Evolutionary conservation across 2,113 vertebrate genomes (phyloP).

Genomic region (Hippolais icterina): DNA sequence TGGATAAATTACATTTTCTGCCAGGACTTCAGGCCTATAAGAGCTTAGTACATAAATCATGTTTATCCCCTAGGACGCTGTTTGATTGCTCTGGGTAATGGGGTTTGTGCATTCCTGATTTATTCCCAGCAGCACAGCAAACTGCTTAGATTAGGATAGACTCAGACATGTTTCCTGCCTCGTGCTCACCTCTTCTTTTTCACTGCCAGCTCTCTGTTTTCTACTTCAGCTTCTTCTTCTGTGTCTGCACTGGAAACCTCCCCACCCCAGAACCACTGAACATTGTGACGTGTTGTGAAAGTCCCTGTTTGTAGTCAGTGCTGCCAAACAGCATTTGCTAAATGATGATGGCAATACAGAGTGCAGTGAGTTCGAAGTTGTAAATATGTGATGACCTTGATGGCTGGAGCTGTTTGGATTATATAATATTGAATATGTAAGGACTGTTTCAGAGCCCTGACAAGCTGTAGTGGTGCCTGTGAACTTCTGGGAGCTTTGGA

Average conservation of each 20-base stretch:
- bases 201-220: background rate
- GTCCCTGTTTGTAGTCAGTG: background rate
- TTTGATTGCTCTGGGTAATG: background rate
- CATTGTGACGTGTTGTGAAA: background rate
- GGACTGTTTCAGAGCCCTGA: background rate
- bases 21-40: background rate
- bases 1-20: background rate
- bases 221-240: background rate
- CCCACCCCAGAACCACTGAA: background rate
- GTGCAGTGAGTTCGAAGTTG: background rate
- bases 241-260: background rate
- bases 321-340: background rate
- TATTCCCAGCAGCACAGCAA: background rate
- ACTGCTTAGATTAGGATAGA: background rate
- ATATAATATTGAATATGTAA: background rate
- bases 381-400: background rate
- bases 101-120: background rate
- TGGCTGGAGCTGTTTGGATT: background rate
- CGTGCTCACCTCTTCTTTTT: background rate
- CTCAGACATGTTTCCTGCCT: background rate
- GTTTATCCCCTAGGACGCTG: background rate
- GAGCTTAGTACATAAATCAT: background rate
- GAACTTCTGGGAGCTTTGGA: background rate
- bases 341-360: background rate
- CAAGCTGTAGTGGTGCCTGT: background rate